A percentile compares a stretch with the other conserved stretches of the same genome.
Evolutionary conservation across 2,113 vertebrate genomes (phyloP).

Genomic region (Hydrolagus affinis): DNA sequence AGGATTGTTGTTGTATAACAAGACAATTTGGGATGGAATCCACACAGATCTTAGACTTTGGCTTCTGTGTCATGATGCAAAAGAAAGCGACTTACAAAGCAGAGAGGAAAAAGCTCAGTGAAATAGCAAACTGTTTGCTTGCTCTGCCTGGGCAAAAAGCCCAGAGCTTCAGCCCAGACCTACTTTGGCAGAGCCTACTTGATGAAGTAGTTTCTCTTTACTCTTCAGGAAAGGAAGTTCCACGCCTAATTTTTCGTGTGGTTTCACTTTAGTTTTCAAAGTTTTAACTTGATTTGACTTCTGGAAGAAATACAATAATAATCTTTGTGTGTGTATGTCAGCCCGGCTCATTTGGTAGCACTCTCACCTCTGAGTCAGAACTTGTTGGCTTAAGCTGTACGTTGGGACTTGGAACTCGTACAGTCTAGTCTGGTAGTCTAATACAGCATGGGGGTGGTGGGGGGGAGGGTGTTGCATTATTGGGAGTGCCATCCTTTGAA

Average conservation of each 20-base stretch:
- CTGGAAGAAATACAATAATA: too few species aligned
- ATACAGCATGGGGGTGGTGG: too few species aligned
- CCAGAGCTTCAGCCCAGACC: slow-evolving; percentile 17
- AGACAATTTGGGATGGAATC: neutral
- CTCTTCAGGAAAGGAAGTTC: slow-evolving; percentile 26
- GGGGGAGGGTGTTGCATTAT: too few species aligned
- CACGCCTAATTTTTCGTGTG: slow-evolving; percentile 7
- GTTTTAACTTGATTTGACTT: neutral
- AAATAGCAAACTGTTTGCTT: neutral
- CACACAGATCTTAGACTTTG: neutral
- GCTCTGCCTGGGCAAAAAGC: neutral
- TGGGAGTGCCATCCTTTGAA: too few species aligned
- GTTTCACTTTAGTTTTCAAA: slow-evolving; percentile 28
- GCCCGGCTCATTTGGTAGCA: too few species aligned
- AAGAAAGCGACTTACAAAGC: neutral
- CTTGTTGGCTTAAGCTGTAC: too few species aligned
- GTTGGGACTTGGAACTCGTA: too few species aligned
- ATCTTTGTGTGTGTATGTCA: too few species aligned
- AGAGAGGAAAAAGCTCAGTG: neutral
- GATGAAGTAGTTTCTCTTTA: slow-evolving; percentile 23
- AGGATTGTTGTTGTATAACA: neutral
- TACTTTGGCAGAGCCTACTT: neutral
- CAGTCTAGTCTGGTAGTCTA: too few species aligned
- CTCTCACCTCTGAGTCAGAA: too few species aligned
- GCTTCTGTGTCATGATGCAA: neutral